Evolutionary conservation across 2,797 vertebrate genomes (phyloP).

Genomic region (Amazonetta brasiliensis): DNA sequence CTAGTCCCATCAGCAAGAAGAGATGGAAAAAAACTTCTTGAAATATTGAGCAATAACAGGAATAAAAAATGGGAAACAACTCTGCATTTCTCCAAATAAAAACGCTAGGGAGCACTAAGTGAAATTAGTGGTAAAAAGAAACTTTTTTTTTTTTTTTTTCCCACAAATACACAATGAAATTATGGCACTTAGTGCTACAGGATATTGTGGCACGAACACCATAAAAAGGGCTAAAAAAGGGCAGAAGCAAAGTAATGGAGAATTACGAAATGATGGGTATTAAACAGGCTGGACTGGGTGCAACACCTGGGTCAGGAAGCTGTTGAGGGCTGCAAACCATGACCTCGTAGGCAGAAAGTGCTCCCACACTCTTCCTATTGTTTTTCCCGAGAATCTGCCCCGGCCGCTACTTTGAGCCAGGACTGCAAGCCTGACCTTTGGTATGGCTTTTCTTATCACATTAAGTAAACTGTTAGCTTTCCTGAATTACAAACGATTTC

Average conservation of each 20-base stretch:
- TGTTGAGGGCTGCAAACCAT: background rate
- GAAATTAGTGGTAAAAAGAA: background rate
- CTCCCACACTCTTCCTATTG: fast-evolving
- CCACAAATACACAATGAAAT: background rate
- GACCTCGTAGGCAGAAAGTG: background rate
- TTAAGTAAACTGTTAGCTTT: background rate
- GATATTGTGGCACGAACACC: background rate
- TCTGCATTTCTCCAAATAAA: background rate
- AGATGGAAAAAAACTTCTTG: background rate
- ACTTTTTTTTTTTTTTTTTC: background rate
- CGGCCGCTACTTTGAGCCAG: fast-evolving
- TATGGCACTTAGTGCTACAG: background rate
- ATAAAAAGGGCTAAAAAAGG: background rate
- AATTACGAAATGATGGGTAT: background rate
- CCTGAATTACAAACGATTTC: background rate
- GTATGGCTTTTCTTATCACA: background rate
- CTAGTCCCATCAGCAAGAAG: background rate
- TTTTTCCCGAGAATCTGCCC: background rate
- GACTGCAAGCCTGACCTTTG: background rate
- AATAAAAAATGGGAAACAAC: background rate
- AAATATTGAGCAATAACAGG: background rate
- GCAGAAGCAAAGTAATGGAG: background rate
- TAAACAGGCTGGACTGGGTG: background rate
- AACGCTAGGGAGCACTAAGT: background rate
- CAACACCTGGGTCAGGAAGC: background rate